These are phyloP conservation scores for Cantharis nigra DNA, from an alignment of 2,888 invertebrate species.

Conservation along the genomic window DNA sequence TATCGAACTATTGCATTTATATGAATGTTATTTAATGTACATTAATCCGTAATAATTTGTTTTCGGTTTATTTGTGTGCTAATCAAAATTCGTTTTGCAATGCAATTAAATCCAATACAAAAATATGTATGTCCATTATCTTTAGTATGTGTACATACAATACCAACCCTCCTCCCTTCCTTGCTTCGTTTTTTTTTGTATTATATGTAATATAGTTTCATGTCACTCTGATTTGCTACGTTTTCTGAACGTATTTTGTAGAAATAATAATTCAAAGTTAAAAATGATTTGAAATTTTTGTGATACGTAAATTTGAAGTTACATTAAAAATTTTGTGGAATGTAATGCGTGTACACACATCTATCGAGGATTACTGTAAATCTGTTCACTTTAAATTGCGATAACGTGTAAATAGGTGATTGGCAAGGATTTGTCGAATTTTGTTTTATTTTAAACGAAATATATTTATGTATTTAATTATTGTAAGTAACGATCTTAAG, in stretches of 20 bases:
- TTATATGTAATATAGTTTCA: slow-evolving; percentile 57
- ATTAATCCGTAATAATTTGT: slow-evolving; percentile 38
- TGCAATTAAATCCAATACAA: slow-evolving; percentile 19
- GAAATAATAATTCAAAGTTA: neutral
- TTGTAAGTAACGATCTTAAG: neutral
- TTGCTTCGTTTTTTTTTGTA: slow-evolving; percentile 45
- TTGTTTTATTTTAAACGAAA: neutral
- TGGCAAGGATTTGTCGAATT: neutral
- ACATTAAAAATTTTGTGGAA: slow-evolving; percentile 37
- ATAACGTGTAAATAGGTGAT: slow-evolving; percentile 17
- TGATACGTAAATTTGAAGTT: neutral
- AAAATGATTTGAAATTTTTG: neutral
- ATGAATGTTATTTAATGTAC: slow-evolving; percentile 43
- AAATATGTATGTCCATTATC: slow-evolving; percentile 39
- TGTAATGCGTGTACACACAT: slow-evolving; percentile 42
- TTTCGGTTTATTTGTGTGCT: slow-evolving; percentile 49
- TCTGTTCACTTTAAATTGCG: slow-evolving; percentile 7
- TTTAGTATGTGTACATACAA: slow-evolving; percentile 47
- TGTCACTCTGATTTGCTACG: slow-evolving; percentile 49
- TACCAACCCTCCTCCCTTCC: slow-evolving; percentile 18
- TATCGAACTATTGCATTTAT: slow-evolving; percentile 45
- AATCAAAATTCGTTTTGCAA: neutral
- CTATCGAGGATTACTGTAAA: slow-evolving; percentile 47
- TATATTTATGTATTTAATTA: neutral
- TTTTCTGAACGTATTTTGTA: neutral